Conservation (phyloP, 1,140 invertebrate genomes). For the Maconellicoccus hirsutus region DNA sequence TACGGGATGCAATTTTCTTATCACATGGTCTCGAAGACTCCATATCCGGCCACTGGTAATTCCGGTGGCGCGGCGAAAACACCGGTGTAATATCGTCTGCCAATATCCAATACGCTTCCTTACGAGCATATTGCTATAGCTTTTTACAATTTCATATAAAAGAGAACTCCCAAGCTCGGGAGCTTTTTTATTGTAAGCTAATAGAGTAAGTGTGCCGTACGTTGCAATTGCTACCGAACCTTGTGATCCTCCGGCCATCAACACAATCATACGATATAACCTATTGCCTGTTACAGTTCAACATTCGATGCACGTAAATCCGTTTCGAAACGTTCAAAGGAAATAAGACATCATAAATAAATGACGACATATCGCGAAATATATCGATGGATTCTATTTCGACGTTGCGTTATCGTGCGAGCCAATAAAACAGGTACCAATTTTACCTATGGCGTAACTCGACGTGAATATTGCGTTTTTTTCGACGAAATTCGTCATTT, state of each 20-base stretch:
- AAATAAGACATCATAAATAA: slow-evolving; percentile 6
- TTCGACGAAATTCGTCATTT: too few species aligned
- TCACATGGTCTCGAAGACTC: too few species aligned
- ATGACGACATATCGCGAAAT: background rate
- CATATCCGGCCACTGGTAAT: too few species aligned
- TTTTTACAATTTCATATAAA: slow-evolving; percentile 1
- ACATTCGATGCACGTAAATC: background rate
- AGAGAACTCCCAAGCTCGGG: background rate
- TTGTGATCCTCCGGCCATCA: too few species aligned
- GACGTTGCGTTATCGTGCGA: too few species aligned
- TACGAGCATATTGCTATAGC: background rate
- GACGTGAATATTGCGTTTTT: too few species aligned
- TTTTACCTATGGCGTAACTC: too few species aligned
- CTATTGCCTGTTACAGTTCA: background rate
- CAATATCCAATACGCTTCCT: background rate
- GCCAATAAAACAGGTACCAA: too few species aligned
- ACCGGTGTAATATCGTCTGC: background rate
- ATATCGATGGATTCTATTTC: background rate
- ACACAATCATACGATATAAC: background rate
- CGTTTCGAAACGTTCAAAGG: background rate
- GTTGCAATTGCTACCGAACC: too few species aligned
- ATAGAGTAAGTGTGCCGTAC: too few species aligned
- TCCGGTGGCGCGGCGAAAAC: too few species aligned
- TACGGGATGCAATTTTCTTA: too few species aligned
- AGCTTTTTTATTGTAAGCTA: background rate